These are phyloP conservation scores for Drosophila burlai DNA, from an alignment of 1,140 invertebrate genomes.

Conservation along the genomic window DNA sequence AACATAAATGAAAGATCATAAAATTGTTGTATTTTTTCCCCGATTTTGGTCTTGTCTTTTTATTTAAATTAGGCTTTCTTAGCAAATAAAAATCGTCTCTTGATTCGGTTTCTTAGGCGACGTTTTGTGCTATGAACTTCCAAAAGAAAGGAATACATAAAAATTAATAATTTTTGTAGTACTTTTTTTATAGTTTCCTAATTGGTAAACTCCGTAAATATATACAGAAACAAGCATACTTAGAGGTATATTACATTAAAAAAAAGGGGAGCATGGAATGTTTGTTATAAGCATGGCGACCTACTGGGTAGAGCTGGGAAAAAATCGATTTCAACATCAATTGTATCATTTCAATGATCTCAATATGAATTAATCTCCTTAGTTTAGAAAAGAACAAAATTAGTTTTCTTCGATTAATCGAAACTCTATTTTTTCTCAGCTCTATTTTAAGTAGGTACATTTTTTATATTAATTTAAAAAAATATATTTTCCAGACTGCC, in stretches of 20 bases:
- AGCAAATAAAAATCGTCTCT: conserved; percentile 56
- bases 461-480: neutral
- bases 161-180: neutral
- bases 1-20: conserved; percentile 45
- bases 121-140: conserved; percentile 37
- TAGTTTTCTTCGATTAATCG: neutral
- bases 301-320: neutral
- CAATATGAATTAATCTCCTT: neutral
- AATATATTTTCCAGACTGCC: neutral
- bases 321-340: neutral
- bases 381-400: neutral
- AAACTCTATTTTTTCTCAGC: neutral
- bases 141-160: conserved; percentile 2
- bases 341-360: neutral
- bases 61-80: conserved; percentile 41
- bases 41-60: conserved; percentile 34
- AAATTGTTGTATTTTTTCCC: conserved; percentile 36
- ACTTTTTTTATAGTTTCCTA: neutral
- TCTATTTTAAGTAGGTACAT: neutral
- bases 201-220: conserved; percentile 2
- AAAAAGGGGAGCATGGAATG: conserved; percentile 28
- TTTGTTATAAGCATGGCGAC: conserved; percentile 21
- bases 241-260: neutral
- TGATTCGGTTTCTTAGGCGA: conserved; percentile 28
- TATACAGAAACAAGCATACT: conserved; percentile 4